Base-by-base conservation (phyloP, 2,888 invertebrate genomes). In the Clivina fossor region DNA sequence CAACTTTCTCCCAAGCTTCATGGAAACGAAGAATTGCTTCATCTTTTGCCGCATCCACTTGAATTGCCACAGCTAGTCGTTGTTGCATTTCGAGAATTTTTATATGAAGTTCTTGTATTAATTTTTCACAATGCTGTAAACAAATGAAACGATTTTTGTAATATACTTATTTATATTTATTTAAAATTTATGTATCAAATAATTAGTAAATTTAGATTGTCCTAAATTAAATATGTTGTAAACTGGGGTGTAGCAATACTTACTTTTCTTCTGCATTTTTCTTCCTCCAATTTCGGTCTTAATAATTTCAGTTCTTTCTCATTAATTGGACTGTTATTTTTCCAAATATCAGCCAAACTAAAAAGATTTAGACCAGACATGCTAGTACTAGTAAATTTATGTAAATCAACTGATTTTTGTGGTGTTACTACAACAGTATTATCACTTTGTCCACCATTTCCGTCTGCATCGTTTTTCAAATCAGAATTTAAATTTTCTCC, bases 41-140 rank as follows among this genome's bases (percentile, higher is more conserved):
- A 64, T 90, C 90, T 68, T 91, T 91, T 0, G 84, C 80, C 51
- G 82, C 80, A 69, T 91, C 90, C 0, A 90, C 85, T 69, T 84
- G 81, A 3, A 90, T 70, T 0, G 90, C 90, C 0, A 90, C 88
- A 0, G 90, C 86, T 20, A 91, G 69, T 64, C 85, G 85, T 68
- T 91, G 88, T 68, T 90, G 88, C 63, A 87, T 83, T 62, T 90
- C 89, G 19, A 90, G 72, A 44, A 86, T 72, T 61, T 84, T 83
- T 62, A 80, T 80, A 68, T 91, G 90, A 1, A 90, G 72, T 46
- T 85, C 80, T 65, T 86, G 84, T 46, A 91, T 88, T 63, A 86
- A 76, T 57, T 83, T 79, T 72, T 91, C 91, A 64, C 88, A 88
- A 66, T 88, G 88, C 85, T 88, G 33, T 24, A 11, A 30, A 53